Conservation (phyloP, 2,113 vertebrate species). For the Malurus melanocephalus region DNA sequence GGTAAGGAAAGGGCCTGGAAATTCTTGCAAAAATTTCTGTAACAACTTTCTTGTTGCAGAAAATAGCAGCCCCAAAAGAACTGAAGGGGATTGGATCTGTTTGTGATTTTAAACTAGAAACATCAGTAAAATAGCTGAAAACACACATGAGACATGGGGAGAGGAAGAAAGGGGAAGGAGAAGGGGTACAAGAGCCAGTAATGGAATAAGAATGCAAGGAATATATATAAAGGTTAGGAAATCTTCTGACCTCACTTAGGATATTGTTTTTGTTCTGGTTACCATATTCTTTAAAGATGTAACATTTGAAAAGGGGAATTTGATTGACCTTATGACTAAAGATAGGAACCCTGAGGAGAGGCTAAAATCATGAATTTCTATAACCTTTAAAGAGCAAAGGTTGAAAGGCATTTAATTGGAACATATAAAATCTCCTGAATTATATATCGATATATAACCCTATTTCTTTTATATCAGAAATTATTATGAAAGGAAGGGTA, state of each 20-base stretch:
- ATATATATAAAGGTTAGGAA: constrained; percentile 44
- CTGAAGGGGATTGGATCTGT: background rate
- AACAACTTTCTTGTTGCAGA: background rate
- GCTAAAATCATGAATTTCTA: constrained; percentile 56
- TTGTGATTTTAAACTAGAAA: background rate
- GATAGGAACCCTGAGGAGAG: constrained; percentile 41
- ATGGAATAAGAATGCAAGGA: constrained; percentile 19
- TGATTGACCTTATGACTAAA: constrained; percentile 65
- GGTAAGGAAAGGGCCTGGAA: background rate
- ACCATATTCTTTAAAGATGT: constrained; percentile 53
- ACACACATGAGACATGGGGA: background rate
- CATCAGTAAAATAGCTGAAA: background rate
- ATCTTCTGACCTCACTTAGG: constrained; percentile 36
- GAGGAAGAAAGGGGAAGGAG: background rate
- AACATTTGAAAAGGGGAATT: constrained; percentile 65
- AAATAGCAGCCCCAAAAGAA: background rate
- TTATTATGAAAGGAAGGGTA: constrained; percentile 28
- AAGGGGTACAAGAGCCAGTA: background rate
- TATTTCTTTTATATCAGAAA: constrained; percentile 48
- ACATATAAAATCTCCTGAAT: constrained; percentile 56
- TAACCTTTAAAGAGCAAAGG: constrained; percentile 68
- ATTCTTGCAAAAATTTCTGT: background rate
- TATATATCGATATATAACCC: constrained; percentile 49
- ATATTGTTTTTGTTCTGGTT: constrained; percentile 56
- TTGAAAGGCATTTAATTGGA: constrained; percentile 60